Evolutionary conservation across 2,888 invertebrate genomes (phyloP).

Genomic region (Caenorhabditis sp.): DNA sequence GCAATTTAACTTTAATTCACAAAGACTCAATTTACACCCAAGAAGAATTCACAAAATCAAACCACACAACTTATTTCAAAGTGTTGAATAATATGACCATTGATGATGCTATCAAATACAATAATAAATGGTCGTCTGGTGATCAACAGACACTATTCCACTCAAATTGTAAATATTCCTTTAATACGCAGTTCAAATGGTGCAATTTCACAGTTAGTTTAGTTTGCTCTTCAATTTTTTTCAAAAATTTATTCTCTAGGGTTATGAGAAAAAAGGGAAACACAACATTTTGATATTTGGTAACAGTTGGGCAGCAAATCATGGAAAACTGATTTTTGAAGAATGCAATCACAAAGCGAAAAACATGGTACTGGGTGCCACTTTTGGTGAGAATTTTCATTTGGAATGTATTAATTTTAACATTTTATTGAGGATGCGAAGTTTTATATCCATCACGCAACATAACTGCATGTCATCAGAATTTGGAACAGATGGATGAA

Average conservation of each 20-base stretch:
- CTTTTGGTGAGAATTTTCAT: neutral
- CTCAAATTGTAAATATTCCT: constrained; percentile 7
- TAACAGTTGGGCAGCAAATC: constrained; percentile 14
- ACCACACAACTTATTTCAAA: constrained; percentile 1
- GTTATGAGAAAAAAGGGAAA: constrained; percentile 1
- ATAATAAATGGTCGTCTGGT: constrained; percentile 19
- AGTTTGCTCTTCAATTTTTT: neutral
- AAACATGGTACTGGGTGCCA: neutral
- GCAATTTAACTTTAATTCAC: constrained; percentile 11
- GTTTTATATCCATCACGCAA: neutral
- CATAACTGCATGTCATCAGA: neutral
- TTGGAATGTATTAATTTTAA: no score
- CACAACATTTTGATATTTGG: constrained; percentile 11
- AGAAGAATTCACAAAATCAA: neutral
- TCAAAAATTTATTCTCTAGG: constrained; percentile 5
- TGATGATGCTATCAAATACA: constrained; percentile 15
- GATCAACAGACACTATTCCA: constrained; percentile 17
- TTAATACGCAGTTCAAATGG: constrained; percentile 16
- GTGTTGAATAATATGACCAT: constrained; percentile 21
- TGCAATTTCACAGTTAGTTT: constrained; percentile 20
- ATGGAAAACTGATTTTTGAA: constrained; percentile 1
- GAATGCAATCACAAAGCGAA: constrained; percentile 6
- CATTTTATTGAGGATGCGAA: neutral
- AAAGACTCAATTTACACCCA: constrained; percentile 9
- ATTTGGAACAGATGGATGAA: neutral